Evolutionary conservation across 1,140 invertebrate genomes (phyloP).

Genomic region (Hermetia illucens): DNA sequence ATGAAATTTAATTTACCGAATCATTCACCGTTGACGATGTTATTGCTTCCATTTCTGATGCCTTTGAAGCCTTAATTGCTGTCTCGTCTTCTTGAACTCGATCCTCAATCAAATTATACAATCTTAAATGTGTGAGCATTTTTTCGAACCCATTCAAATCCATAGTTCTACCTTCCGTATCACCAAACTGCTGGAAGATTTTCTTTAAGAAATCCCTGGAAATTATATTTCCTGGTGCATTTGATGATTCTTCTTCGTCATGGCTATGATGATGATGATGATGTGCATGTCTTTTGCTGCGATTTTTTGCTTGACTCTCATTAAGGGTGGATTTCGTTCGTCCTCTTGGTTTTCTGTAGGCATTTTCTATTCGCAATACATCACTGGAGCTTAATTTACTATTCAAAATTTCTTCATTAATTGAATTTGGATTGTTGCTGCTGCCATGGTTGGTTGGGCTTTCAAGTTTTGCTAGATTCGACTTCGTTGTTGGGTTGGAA

Average conservation of each 20-base stretch:
- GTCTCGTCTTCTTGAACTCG: no score
- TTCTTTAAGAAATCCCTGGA: slow-evolving; percentile 29
- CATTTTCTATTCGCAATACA: slow-evolving; percentile 23
- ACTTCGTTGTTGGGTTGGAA: no score
- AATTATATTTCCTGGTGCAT: slow-evolving; percentile 4
- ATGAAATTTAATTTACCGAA: no score
- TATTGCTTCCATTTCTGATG: no score
- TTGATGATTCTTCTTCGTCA: slow-evolving; percentile 15
- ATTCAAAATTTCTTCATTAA: no score
- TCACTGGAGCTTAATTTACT: no score
- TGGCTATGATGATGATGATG: slow-evolving; percentile 12
- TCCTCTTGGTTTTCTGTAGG: slow-evolving; percentile 15
- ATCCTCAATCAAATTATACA: slow-evolving; percentile 36
- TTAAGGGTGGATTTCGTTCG: slow-evolving; percentile 12
- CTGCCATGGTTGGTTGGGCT: no score
- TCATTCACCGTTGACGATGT: no score
- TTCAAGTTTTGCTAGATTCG: no score
- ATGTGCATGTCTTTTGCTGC: slow-evolving; percentile 16
- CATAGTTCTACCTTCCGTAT: slow-evolving; percentile 42
- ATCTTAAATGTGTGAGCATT: slow-evolving; percentile 43
- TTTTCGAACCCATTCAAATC: slow-evolving; percentile 49
- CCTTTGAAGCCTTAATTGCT: no score
- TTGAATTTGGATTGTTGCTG: no score
- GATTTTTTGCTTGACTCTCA: slow-evolving; percentile 10
- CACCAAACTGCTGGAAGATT: slow-evolving; percentile 36